Conservation (phyloP, 23 tunicate genomes). For the Ciona savignyi region DNA sequence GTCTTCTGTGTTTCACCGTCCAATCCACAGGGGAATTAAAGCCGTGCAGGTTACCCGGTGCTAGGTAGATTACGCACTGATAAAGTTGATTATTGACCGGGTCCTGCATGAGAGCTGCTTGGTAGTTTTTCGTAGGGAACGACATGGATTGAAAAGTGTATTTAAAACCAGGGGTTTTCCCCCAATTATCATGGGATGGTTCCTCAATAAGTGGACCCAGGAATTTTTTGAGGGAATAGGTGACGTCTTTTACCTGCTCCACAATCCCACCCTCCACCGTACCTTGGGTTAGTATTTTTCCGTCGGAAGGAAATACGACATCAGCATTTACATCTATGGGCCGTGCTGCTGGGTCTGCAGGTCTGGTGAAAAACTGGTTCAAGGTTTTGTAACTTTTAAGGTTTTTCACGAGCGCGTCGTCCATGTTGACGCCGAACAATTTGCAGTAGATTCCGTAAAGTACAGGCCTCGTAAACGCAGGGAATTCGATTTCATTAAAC, state of each 20-base stretch:
- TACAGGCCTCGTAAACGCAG: conserved; percentile 3
- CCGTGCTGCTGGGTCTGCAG: conserved; percentile 44
- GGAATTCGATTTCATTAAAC: conserved; percentile 3
- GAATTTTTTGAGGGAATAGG: conserved; percentile 78
- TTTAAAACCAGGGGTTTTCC: conserved; percentile 3
- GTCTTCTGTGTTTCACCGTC: conserved; percentile 64
- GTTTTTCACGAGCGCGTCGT: conserved; percentile 74
- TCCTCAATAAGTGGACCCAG: conserved; percentile 58
- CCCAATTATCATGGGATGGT: conserved; percentile 49
- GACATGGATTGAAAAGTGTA: conserved; percentile 5
- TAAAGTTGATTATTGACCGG: conserved; percentile 68
- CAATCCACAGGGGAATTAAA: conserved; percentile 90
- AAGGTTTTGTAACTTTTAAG: conserved; percentile 40
- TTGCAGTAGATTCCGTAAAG: conserved; percentile 14
- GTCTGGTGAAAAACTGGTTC: conserved; percentile 71
- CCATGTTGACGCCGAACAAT: conserved; percentile 57
- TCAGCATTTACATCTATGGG: conserved; percentile 35
- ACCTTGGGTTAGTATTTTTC: conserved; percentile 63
- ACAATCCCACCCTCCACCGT: conserved; percentile 44
- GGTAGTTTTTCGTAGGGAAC: conserved; percentile 19
- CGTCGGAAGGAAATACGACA: conserved; percentile 72
- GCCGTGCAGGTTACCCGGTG: conserved; percentile 91
- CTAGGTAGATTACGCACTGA: conserved; percentile 84
- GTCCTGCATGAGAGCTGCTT: conserved; percentile 50
- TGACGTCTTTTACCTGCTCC: conserved; percentile 86